These are phyloP conservation scores for Drosophila albomicans DNA, from an alignment of 1,140 invertebrate genomes.

Conservation along the genomic window DNA sequence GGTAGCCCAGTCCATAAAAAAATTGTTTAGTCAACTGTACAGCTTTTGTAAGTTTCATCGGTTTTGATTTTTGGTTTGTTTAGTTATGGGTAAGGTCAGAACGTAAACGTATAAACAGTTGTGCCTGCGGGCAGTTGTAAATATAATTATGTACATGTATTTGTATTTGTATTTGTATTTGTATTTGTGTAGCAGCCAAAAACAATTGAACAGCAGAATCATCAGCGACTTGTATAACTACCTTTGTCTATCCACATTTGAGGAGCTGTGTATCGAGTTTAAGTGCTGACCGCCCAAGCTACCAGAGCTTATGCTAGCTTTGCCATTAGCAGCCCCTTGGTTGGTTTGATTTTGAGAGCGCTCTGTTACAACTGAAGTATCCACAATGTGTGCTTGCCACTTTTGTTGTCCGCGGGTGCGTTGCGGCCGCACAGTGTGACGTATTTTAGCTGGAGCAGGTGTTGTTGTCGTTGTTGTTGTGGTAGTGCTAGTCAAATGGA, in stretches of 20 bases:
- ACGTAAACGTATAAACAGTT: constrained; percentile 60
- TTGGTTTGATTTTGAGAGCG: constrained; percentile 41
- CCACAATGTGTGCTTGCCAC: constrained; percentile 50
- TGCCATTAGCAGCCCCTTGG: constrained; percentile 12
- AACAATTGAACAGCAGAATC: constrained; percentile 51
- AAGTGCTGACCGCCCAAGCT: constrained; percentile 57
- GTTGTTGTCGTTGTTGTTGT: constrained; percentile 61
- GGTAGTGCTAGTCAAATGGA: constrained; percentile 63
- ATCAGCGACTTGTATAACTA: constrained; percentile 57
- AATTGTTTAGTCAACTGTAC: constrained; percentile 72
- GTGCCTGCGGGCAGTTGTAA: constrained; percentile 25
- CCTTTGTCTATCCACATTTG: constrained; percentile 66
- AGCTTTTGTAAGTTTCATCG: constrained; percentile 54
- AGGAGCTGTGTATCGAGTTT: constrained; percentile 61
- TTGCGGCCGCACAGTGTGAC: constrained; percentile 65
- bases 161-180: constrained; percentile 22
- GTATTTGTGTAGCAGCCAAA: constrained; percentile 75
- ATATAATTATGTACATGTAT: constrained; percentile 50
- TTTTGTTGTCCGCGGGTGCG: constrained; percentile 73
- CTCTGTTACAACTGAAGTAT: constrained; percentile 25
- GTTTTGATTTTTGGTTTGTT: constrained; percentile 44
- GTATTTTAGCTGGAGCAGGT: constrained; percentile 65
- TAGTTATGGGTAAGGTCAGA: constrained; percentile 58
- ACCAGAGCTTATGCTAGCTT: constrained; percentile 31
- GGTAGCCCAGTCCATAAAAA: constrained; percentile 58